phyloP scores from a whole-genome alignment of 2,888 invertebrate species.

The Lypha dubia region DNA sequence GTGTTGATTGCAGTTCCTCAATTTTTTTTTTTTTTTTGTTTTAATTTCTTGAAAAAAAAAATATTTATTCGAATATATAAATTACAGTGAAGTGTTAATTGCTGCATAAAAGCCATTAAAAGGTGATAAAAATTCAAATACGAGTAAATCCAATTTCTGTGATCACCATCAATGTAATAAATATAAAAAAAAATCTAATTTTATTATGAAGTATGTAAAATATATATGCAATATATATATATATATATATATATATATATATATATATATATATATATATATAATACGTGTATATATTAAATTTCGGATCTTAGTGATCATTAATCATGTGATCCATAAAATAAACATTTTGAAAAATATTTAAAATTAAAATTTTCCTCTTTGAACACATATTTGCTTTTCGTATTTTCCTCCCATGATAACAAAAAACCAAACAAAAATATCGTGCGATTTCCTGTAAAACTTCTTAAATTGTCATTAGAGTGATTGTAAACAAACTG shows the following conservation, averaged over 20 bases:
- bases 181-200: no score
- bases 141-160: background rate
- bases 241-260: no score
- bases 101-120: background rate
- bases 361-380: no score
- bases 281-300: no score
- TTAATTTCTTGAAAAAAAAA: background rate
- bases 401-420: no score
- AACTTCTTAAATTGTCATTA: constrained; percentile 10
- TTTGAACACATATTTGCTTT: no score
- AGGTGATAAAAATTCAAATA: background rate
- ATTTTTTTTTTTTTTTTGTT: background rate
- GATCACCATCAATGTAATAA: background rate
- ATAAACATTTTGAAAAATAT: no score
- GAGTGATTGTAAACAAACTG: constrained; percentile 3
- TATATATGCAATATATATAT: no score
- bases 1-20: constrained; percentile 3
- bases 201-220: no score
- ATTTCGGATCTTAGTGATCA: no score
- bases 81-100: constrained; percentile 16
- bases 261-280: no score
- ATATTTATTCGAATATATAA: constrained; percentile 11
- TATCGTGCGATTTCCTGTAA: background rate
- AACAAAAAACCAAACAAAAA: background rate
- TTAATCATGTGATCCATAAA: no score